These are phyloP conservation scores for Crotalus helleri DNA, from an alignment of 2,113 vertebrate species.

Conservation along the genomic window DNA sequence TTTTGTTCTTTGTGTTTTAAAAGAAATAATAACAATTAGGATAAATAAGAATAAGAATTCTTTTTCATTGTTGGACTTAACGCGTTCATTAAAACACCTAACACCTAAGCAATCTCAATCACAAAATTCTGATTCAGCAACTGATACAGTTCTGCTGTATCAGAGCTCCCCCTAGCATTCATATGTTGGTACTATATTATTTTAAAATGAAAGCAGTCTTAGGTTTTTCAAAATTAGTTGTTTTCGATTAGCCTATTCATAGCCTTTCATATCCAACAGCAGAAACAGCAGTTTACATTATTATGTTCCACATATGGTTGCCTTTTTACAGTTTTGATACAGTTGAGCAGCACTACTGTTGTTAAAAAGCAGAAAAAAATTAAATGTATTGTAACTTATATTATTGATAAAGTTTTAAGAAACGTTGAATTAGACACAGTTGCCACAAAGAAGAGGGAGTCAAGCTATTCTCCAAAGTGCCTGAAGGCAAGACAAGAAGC, in stretches of 20 bases:
- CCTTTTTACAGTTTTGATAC: neutral
- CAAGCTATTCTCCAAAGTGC: too few relatives aligned
- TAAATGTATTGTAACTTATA: constrained; percentile 7
- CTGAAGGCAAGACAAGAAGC: too few relatives aligned
- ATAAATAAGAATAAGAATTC: neutral
- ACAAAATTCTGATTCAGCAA: neutral
- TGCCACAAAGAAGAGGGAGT: too few relatives aligned
- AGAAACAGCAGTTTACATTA: neutral
- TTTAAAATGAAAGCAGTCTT: fast-evolving
- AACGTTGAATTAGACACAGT: neutral
- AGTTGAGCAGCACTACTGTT: neutral
- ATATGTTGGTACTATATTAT: neutral
- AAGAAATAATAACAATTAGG: neutral
- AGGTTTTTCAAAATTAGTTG: fast-evolving
- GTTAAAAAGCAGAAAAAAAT: constrained; percentile 28
- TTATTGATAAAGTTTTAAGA: neutral
- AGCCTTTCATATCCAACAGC: neutral
- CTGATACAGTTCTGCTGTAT: neutral
- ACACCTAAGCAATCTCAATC: neutral
- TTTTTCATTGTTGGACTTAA: neutral
- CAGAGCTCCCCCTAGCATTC: constrained; percentile 61
- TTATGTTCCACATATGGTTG: neutral
- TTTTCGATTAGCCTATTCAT: neutral
- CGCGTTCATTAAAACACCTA: neutral
- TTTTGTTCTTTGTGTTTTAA: neutral